Conservation (phyloP, 2,113 vertebrate species). For the Grus americana region DNA sequence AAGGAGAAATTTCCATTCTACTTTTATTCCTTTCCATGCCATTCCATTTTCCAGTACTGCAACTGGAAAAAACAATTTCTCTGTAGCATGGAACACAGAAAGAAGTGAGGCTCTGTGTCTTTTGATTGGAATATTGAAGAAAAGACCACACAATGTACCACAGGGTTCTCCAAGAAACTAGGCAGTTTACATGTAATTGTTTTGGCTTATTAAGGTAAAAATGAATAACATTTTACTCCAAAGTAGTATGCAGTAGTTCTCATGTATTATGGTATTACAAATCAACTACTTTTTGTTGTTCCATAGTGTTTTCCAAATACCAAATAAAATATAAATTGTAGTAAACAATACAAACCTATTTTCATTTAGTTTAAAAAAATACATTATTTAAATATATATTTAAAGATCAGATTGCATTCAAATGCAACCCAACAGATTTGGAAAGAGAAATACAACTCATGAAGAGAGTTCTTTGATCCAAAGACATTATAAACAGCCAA, state of each 20-base stretch:
- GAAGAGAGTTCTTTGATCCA: slow-evolving; percentile 23
- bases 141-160: neutral
- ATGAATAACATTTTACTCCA: neutral
- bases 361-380: neutral
- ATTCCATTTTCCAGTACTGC: neutral
- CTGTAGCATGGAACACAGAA: neutral
- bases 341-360: neutral
- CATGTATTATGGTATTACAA: neutral
- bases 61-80: neutral
- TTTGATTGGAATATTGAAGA: neutral
- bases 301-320: neutral
- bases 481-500: neutral
- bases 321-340: neutral
- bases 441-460: neutral
- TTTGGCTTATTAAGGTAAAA: neutral
- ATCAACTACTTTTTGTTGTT: neutral
- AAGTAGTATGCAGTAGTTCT: neutral
- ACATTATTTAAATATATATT: neutral
- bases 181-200: neutral
- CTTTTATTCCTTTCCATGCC: neutral
- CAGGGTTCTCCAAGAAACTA: neutral
- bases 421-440: neutral
- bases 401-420: neutral
- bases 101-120: neutral
- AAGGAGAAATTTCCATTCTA: neutral